A percentile compares a stretch with the other conserved stretches of the same genome.
phyloP scores from a whole-genome alignment of 1,140 invertebrate species.

The Latrodectus geometricus region DNA sequence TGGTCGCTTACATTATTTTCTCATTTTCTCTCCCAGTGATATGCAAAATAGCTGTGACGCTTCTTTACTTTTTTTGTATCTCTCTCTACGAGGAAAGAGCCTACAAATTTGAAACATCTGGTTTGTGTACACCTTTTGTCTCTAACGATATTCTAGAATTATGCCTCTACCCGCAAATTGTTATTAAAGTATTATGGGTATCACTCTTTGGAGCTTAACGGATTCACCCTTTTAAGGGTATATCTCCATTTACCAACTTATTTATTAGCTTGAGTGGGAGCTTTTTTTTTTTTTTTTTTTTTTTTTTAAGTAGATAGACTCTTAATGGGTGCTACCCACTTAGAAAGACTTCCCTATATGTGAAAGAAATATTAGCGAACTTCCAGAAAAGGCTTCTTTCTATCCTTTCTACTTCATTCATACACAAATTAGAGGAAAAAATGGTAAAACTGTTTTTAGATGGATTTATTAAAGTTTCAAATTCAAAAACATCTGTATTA shows the following conservation, averaged over 20 bases:
- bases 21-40: slow-evolving; percentile 15
- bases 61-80: neutral
- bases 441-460: too few relatives aligned
- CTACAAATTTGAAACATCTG: slow-evolving; percentile 39
- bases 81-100: neutral
- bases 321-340: too few relatives aligned
- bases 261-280: slow-evolving; percentile 34
- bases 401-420: too few relatives aligned
- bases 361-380: too few relatives aligned
- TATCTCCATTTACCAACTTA: slow-evolving; percentile 27
- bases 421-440: too few relatives aligned
- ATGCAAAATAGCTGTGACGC: neutral
- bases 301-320: too few relatives aligned
- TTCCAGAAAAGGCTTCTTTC: too few relatives aligned
- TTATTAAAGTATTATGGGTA: slow-evolving; percentile 57
- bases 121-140: slow-evolving; percentile 22
- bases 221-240: neutral
- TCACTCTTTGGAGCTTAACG: slow-evolving; percentile 4
- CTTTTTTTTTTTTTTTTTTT: neutral
- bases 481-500: too few relatives aligned
- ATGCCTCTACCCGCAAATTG: slow-evolving; percentile 35
- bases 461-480: too few relatives aligned
- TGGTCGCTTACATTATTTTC: slow-evolving; percentile 53
- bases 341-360: too few relatives aligned
- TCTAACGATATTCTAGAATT: slow-evolving; percentile 13